Base-by-base conservation (phyloP, 2,888 invertebrate genomes). In the Caenorhabditis sp. region DNA sequence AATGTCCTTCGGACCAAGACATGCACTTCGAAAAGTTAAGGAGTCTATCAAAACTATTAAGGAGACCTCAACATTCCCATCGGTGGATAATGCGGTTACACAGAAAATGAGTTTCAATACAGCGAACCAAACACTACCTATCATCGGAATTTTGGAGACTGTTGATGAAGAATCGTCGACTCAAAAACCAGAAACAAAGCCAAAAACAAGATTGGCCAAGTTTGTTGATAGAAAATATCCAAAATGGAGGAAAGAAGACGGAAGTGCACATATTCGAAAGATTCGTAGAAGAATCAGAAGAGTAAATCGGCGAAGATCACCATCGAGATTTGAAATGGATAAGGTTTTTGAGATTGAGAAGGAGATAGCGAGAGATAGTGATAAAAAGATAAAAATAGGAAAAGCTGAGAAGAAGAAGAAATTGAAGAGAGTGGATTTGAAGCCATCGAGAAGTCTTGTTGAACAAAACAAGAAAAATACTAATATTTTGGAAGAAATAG, bases 401-500 rank as follows among this genome's bases (percentile, higher is more conserved):
- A 50, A 14, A 50, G 20, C 4, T 52, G 21, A 21, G 12, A 23
- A 23, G 23, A n/a, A 52, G 25, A 27, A 67, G 67, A 72, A 67
- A 26, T 57, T 72, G 20, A 67, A 67, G 8, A 67, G 72, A 7
- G 64, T 72, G 3, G 50, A 53, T 31, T 53, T 72, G 25, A 67
- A 56, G 2, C 72, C 72, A 12, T 67, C 71, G 1, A 58, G 52
- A 20, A 43, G 52, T 14, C 20, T 64, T 8, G 54, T 56, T 7
- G 36, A 64, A 26, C 64, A 72, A 62, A 60, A 67, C 31, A 54
- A 59, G 0, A 43, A 67, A 14, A 72, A 72, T 23, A 58, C 52
- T 5, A 72, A 72, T 21, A 72, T 72, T 36, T 17, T 72, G 43
- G 72, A 72, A 53, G 67, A 67, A 20, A 72, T 72, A 54, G 72